phyloP scores from a whole-genome alignment of 2,113 vertebrate genomes.

The Muscicapa adusta region DNA sequence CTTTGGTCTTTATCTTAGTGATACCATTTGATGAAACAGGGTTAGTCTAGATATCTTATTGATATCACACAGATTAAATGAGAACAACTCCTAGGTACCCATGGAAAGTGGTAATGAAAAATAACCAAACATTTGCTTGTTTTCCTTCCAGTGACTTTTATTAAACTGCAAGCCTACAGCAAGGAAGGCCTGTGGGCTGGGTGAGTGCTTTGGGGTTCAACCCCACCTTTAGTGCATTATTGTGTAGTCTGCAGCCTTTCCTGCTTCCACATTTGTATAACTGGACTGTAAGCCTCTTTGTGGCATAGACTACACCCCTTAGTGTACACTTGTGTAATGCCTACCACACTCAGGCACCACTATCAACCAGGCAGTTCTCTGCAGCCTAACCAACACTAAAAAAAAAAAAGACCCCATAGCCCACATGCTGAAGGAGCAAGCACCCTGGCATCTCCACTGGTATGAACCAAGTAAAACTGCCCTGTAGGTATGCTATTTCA shows the following conservation, averaged over 20 bases:
- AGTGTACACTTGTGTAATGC: not conserved
- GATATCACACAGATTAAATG: not conserved
- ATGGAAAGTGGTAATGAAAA: not conserved
- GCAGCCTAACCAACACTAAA: not conserved
- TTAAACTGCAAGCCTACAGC: not conserved
- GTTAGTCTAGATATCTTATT: not conserved
- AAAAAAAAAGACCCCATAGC: not conserved
- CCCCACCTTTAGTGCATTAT: not conserved
- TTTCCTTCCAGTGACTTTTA: not conserved
- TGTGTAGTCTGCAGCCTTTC: not conserved
- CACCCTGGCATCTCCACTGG: not conserved
- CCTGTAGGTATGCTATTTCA: not conserved
- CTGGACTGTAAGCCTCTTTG: not conserved
- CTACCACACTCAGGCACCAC: not conserved
- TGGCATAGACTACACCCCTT: not conserved
- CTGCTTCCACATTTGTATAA: not conserved
- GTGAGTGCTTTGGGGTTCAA: not conserved
- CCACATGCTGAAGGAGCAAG: not conserved
- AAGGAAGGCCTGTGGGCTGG: not conserved
- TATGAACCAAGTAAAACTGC: not conserved
- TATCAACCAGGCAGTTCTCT: not conserved
- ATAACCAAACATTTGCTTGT: not conserved
- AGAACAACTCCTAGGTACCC: not conserved
- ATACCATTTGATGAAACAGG: not conserved
- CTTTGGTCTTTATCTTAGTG: not conserved